Evolutionary conservation across 2,797 vertebrate genomes (phyloP), one percentile per base, ranked within the genome.

Genomic region (Siniperca undulata): DNA sequence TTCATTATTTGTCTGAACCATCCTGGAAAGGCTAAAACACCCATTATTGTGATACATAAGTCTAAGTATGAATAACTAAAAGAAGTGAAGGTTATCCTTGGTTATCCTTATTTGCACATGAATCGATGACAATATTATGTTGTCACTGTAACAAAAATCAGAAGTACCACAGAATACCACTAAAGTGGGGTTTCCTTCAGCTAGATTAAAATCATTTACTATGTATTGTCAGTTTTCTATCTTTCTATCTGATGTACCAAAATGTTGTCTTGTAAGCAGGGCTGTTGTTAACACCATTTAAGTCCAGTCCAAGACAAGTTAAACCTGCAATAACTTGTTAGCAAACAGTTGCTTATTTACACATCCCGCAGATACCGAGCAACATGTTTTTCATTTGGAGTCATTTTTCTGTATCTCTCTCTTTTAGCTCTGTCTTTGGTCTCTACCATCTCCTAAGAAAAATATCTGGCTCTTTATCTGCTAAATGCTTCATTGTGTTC

Each of bases 1-100:
- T 94, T 92, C 59, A 94, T 94, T 88, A 88, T 53, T 38, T 30
- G 38, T 17, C 55, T 73, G 36, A 80, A 42, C 58, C 17, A 24
- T 85, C 76, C 36, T 56, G 13, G 65, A 38, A 52, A 69, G 27
- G 24, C 20, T 16, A n/a, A 74, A 70, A 67, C 30, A 19, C 24
- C 59, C 24, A 27, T 61, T 71, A 60, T 17, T 0, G 1, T 62
- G 80, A 84, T 58, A 16, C 17, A 9, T 30, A 27, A 27, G 36
- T 53, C 55, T 24, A 55, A 58, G n/a, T 11, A 61, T 78, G n/a
- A 86, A 80, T 73, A 65, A 46, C n/a, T 70, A 27, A 74, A 74
- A 38, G 36, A 65, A 5, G 27, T 40, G 40, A 4, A 44, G 62
- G 55, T 46, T 46, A 16, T 40, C 6, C 38, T 52, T 36, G 13